Base-by-base conservation (phyloP, 2,888 invertebrate species). In the Habroteleia sp. region DNA sequence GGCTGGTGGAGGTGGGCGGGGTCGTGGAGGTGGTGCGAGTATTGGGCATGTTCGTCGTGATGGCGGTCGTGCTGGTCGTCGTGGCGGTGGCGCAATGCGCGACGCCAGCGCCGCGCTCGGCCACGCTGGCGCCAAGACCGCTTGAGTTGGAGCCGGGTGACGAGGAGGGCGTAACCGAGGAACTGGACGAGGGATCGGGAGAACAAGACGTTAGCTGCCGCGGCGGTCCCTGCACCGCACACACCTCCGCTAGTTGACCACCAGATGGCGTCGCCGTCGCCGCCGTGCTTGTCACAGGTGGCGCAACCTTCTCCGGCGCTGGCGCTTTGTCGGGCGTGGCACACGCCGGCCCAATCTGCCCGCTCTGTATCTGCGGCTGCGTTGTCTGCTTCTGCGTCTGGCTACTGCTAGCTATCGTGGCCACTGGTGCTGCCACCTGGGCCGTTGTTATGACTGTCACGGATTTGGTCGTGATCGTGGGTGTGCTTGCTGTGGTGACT, bases 211-310 rank as follows among this genome's bases (percentile, higher is more conserved):
- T 85, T 86, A 87, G 87, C 87, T 87, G 87, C 87, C 82, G 86
- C 82, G 83, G 86, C 83, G 85, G 87, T 85, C 87, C 88, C 86
- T 87, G 88, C 84, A 87, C 88, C 88, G 87, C 88, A 88, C 88
- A 88, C 88, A 88, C 88, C 88, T 88, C 88, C 87, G 85, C 87
- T 81, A 85, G 85, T 82, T 88, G 88, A 79, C 77, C 60, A 83
- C 79, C 35, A 33, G 65, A 16, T 25, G 58, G 42, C 41, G 58
- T 16, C 17, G 58, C 16, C 17, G 48, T 20, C 33, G 56, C 13
- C 27, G 65, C 33, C 17, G 77, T 82, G 65, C 83, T 83, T 78
- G 86, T 84, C 77, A 85, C 85, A 80, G 87, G 84, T 83, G 86
- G 35, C 29, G 23, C 25, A 16, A 13, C 46, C 54, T 81, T 79